phyloP scores from a whole-genome alignment of 37 sponge, comb jelly and placozoan species.

The Haliclona indistincta region DNA sequence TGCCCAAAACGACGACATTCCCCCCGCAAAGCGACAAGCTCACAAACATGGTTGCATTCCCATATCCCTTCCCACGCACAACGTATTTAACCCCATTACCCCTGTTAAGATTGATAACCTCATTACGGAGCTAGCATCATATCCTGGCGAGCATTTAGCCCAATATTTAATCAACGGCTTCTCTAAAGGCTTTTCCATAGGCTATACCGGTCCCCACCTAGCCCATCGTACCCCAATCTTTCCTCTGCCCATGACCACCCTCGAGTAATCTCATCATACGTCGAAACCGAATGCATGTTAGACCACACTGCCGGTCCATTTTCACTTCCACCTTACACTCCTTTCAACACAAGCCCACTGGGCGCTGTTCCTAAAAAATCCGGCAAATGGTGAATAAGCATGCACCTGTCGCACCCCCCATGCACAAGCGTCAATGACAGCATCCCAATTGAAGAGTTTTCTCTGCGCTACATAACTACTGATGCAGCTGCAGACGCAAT shows the following conservation, averaged over 20 bases:
- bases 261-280: not conserved
- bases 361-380: too few species aligned
- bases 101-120: too few species aligned
- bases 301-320: too few species aligned
- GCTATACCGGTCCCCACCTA: slow-evolving; percentile 6
- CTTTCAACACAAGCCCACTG: not conserved
- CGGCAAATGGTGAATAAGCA: too few species aligned
- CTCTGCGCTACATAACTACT: not conserved
- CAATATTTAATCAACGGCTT: not conserved
- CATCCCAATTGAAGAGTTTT: not conserved
- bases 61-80: too few species aligned
- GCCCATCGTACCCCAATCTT: slow-evolving; percentile 2
- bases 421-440: too few species aligned
- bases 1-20: too few species aligned
- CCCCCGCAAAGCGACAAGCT: too few species aligned
- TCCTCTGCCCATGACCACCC: not conserved
- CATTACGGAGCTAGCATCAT: too few species aligned
- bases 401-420: too few species aligned
- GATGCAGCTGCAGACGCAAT: not conserved
- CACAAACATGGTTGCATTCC: too few species aligned
- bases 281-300: not conserved
- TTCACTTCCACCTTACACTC: not conserved
- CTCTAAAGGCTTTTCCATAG: not conserved
- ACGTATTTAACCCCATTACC: too few species aligned
- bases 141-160: not conserved